Conservation (phyloP, 2,797 vertebrate genomes). For the Eidolon dupreanum region DNA sequence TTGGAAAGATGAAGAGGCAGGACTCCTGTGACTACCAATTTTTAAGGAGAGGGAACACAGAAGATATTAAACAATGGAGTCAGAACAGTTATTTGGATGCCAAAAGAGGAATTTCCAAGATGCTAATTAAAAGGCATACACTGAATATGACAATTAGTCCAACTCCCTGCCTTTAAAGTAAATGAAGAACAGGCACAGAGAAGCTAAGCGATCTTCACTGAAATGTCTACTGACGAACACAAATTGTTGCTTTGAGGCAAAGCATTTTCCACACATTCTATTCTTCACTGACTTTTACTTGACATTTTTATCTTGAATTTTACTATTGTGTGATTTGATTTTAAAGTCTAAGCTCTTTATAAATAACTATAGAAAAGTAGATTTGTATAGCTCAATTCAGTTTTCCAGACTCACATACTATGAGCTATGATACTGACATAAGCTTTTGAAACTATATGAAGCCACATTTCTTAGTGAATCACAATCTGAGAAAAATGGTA, state of each 20-base stretch:
- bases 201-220: not conserved
- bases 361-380: conserved; percentile 15
- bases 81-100: not conserved
- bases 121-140: conserved; percentile 14
- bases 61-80: not conserved
- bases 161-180: not conserved
- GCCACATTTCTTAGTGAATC: not conserved
- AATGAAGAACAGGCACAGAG: not conserved
- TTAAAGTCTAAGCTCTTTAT: conserved; percentile 29
- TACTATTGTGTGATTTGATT: conserved; percentile 9
- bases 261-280: conserved; percentile 7
- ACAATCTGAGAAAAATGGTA: conserved; percentile 14
- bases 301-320: conserved; percentile 38
- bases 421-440: not conserved
- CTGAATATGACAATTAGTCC: not conserved
- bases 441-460: not conserved
- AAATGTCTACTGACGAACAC: not conserved
- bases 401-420: not conserved
- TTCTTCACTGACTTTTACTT: conserved; percentile 40
- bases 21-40: not conserved
- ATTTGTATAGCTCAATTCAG: not conserved
- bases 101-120: conserved; percentile 2
- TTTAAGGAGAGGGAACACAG: not conserved
- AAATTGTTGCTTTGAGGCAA: not conserved
- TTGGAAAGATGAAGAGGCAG: not conserved